Conservation (phyloP, 2,113 vertebrate species). For the Paramormyrops kingsleyae region DNA sequence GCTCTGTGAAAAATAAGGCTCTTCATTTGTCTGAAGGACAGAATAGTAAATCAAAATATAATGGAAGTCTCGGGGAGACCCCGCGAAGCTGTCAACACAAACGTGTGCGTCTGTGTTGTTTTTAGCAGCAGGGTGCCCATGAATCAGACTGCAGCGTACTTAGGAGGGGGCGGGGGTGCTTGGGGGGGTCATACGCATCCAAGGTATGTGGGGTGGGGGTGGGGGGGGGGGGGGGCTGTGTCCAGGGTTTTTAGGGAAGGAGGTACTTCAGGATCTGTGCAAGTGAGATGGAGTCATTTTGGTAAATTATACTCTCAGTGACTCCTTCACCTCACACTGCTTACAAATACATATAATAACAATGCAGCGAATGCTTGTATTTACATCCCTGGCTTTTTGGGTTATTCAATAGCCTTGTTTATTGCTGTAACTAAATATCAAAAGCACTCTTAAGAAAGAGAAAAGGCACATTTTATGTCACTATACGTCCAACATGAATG, state of each 20-base stretch:
- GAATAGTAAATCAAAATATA: conserved; percentile 26
- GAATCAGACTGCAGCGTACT: conserved; percentile 1
- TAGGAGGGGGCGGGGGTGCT: not conserved
- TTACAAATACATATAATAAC: not conserved
- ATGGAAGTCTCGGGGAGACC: conserved; percentile 19
- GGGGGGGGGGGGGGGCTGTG: not conserved
- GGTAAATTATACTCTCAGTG: not conserved
- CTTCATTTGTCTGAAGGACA: conserved; percentile 1
- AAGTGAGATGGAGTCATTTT: not conserved
- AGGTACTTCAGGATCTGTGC: not conserved
- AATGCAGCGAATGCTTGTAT: not conserved
- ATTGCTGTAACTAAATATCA: not conserved
- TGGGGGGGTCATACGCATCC: not conserved
- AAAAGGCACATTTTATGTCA: not conserved
- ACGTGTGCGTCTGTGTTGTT: conserved; percentile 19
- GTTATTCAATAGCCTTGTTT: not conserved
- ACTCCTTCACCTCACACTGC: not conserved
- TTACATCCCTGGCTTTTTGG: not conserved
- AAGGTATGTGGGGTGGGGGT: not conserved
- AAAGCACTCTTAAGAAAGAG: not conserved
- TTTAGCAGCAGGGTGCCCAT: conserved; percentile 16
- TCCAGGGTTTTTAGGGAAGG: not conserved
- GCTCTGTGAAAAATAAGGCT: not conserved
- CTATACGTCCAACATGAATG: not conserved
- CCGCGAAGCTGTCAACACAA: conserved; percentile 11